Percentiles rank a stretch among this genome's conserved stretches.
Conservation (phyloP, 1,140 invertebrate genomes). For the Lutraria rhynchaena region DNA sequence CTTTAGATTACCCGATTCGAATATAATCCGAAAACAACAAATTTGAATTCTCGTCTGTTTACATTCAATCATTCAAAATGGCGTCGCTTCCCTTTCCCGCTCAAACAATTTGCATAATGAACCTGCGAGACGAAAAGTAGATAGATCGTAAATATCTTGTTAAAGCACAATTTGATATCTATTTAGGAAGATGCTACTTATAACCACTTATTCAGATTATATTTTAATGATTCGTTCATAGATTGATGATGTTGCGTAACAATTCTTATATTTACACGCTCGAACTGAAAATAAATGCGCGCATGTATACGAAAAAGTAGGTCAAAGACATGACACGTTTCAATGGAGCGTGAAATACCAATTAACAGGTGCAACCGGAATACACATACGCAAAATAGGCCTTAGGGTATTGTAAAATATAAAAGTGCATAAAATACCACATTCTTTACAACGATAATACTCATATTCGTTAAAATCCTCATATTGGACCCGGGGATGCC, state of each 20-base stretch:
- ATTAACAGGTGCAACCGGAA: conserved; percentile 13
- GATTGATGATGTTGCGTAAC: too few relatives aligned
- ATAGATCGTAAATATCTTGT: conserved; percentile 9
- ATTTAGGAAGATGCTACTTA: too few relatives aligned
- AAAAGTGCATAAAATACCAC: not conserved
- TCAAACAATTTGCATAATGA: conserved; percentile 72
- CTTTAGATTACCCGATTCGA: too few relatives aligned
- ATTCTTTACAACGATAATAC: not conserved
- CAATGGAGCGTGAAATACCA: conserved; percentile 14
- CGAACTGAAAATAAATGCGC: not conserved
- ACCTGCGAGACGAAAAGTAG: conserved; percentile 34
- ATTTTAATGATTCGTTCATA: too few relatives aligned
- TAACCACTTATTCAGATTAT: too few relatives aligned
- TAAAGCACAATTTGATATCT: too few relatives aligned
- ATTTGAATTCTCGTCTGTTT: conserved; percentile 42
- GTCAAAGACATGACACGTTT: conserved; percentile 20
- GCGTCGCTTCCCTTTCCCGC: conserved; percentile 78
- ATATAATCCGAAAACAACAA: not conserved
- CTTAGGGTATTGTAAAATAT: not conserved
- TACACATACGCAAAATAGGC: not conserved
- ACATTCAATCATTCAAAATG: conserved; percentile 71
- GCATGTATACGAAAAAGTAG: conserved; percentile 1
- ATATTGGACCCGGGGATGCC: not conserved
- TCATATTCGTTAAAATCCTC: too few relatives aligned
- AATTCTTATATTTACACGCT: too few relatives aligned